Base-by-base conservation (phyloP, 1,140 invertebrate genomes). In the Drosophila sp. region DNA sequence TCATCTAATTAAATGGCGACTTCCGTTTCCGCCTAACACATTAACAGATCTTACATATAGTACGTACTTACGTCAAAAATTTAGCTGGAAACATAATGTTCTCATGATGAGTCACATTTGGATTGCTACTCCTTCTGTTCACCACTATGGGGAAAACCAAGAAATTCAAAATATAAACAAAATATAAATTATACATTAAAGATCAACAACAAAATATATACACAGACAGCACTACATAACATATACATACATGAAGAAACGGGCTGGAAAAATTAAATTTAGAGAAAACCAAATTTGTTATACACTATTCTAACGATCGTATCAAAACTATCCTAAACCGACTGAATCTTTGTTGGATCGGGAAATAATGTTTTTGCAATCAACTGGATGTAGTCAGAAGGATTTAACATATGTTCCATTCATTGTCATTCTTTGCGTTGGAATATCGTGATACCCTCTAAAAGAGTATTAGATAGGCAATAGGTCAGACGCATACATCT, bases 141-240 rank as follows among this genome's bases (percentile, higher is more conserved):
- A 17, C 17, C 17, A 56, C n/a, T 4, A 47, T 27, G 35, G 4
- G 33, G 35, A 11, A 32, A n/a, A 41, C 30, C 54, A 50, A 58
- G 17, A 35, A 40, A 66, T 66, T 65, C 50, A 76, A 84, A 84
- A 77, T 68, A 87, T 83, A 86, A 82, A 87, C 82, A 86, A 76
- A 66, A 35, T 75, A 70, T 3, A 50, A 70, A 79, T 72, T 80
- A n/a, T 74, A 85, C 67, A 58, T 70, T 56, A 70, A 77, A 70
- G 67, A 61, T 44, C 62, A 66, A 62, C 23, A 38, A 66, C 30
- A 60, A 55, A 57, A 8, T 40, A 38, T 60, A 54, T 60, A 17
- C 38, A 64, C 35, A 40, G 25, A 55, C 50, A 62, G 30, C 17
- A 6, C 17, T 60, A 71, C 35, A 66, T 27, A 54, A 57, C 64